Percentiles rank a stretch among this genome's conserved stretches.
These are phyloP conservation scores for Lymantria dispar DNA, from an alignment of 2,888 invertebrate genomes.

Conservation along the genomic window DNA sequence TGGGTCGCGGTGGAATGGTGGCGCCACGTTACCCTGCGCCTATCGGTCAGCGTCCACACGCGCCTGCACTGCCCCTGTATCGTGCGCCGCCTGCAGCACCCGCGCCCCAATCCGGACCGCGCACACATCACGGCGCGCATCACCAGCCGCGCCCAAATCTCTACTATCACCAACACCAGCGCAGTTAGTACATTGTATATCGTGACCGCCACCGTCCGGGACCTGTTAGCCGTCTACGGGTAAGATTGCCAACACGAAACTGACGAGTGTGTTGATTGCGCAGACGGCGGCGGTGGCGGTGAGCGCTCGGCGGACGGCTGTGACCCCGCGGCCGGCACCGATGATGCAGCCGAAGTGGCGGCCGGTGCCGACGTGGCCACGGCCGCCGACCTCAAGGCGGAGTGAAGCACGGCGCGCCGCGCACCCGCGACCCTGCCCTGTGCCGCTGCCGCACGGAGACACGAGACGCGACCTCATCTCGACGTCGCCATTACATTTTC, in stretches of 20 bases:
- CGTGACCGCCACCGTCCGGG: slow-evolving; percentile 6
- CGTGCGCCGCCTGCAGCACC: slow-evolving; percentile 45
- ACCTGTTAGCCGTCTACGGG: slow-evolving; percentile 7
- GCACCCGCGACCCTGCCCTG: slow-evolving; percentile 33
- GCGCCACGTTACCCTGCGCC: slow-evolving; percentile 80
- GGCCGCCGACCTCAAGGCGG: slow-evolving; percentile 46
- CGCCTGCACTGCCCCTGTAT: slow-evolving; percentile 65
- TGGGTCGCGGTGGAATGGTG: slow-evolving; percentile 54
- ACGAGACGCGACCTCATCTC: not conserved
- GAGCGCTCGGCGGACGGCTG: slow-evolving; percentile 53
- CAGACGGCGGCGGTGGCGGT: slow-evolving; percentile 50
- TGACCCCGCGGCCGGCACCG: slow-evolving; percentile 39
- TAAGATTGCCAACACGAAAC: slow-evolving; percentile 9
- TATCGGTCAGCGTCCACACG: slow-evolving; percentile 77
- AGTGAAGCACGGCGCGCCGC: slow-evolving; percentile 36
- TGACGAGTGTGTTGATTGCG: slow-evolving; percentile 31
- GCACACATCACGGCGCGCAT: slow-evolving; percentile 41
- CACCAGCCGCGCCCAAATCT: slow-evolving; percentile 55
- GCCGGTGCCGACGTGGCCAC: slow-evolving; percentile 38
- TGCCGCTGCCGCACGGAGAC: slow-evolving; percentile 26
- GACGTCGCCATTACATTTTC: slow-evolving; percentile 56
- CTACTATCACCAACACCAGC: slow-evolving; percentile 75
- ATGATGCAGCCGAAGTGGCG: slow-evolving; percentile 36
- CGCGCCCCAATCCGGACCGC: not conserved
- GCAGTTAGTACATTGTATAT: slow-evolving; percentile 56